Conservation (phyloP, 1,140 invertebrate genomes). For the Drosophila lowei region DNA sequence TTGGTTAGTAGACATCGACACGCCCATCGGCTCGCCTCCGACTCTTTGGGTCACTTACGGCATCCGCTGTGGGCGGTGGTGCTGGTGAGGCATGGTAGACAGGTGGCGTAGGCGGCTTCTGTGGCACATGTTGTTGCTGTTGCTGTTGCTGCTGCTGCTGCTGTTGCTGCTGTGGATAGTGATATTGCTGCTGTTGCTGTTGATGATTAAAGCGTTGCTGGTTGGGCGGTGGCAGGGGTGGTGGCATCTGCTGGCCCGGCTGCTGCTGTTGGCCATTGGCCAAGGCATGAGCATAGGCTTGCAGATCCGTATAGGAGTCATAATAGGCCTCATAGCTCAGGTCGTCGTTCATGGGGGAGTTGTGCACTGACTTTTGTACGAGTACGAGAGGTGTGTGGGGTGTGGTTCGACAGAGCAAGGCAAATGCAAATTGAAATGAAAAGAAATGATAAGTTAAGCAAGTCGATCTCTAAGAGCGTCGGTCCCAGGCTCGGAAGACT, state of each 20-base stretch:
- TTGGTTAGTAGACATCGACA: constrained; percentile 52
- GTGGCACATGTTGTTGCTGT: constrained; percentile 35
- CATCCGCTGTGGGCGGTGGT: constrained; percentile 57
- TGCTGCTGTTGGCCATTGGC: constrained; percentile 45
- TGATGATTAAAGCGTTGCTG: constrained; percentile 48
- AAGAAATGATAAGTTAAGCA: constrained; percentile 52
- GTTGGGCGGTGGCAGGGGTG: constrained; percentile 49
- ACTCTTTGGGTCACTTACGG: constrained; percentile 67
- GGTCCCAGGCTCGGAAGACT: constrained; percentile 41
- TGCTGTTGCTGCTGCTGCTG: constrained; percentile 44
- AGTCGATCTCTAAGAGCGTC: constrained; percentile 20
- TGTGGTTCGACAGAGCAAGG: constrained; percentile 49
- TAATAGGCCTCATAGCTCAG: constrained; percentile 69
- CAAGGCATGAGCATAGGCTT: constrained; percentile 57
- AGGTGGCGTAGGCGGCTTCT: constrained; percentile 47
- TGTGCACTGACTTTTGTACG: constrained; percentile 61
- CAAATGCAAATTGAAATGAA: constrained; percentile 50
- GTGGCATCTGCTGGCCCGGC: constrained; percentile 40
- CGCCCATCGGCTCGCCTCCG: constrained; percentile 4
- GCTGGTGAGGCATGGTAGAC: constrained; percentile 56
- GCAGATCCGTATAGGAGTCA: constrained; percentile 74
- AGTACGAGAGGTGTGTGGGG: constrained; percentile 12
- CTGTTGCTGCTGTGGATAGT: constrained; percentile 46
- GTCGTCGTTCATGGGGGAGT: constrained; percentile 46
- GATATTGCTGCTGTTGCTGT: constrained; percentile 31